phyloP scores from a whole-genome alignment of 2,888 invertebrate species.

The Halictus quadricinctus region DNA sequence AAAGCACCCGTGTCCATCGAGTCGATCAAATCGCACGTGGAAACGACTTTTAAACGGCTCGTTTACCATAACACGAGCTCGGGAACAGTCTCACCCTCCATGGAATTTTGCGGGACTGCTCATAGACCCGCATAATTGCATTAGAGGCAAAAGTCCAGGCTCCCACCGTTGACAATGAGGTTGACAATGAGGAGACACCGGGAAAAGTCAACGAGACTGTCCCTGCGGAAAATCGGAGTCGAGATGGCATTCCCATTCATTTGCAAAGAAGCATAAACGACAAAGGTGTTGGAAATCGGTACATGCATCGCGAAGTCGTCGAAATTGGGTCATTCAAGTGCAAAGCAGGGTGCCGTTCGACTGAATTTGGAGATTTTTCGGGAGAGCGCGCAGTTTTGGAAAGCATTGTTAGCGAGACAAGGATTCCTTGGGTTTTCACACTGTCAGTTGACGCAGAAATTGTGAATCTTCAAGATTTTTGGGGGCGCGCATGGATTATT shows the following conservation, averaged over 20 bases:
- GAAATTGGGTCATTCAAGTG: conserved; percentile 75
- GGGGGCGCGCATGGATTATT: too few species aligned
- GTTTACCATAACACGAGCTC: conserved; percentile 56
- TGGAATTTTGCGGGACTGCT: conserved; percentile 35
- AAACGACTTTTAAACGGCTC: conserved; percentile 61
- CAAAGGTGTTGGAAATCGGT: conserved; percentile 39
- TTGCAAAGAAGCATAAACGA: conserved; percentile 65
- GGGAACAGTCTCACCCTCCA: conserved; percentile 19
- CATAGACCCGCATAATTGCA: conserved; percentile 67
- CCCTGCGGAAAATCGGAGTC: conserved; percentile 63
- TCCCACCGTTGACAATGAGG: conserved; percentile 30
- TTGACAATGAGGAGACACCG: conserved; percentile 61
- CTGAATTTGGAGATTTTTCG: conserved; percentile 36
- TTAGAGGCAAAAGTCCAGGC: conserved; percentile 49
- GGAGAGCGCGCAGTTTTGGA: background rate
- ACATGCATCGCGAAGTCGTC: conserved; percentile 24
- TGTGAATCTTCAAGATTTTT: background rate
- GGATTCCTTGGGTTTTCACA: background rate
- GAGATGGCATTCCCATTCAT: conserved; percentile 66
- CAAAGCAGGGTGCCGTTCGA: conserved; percentile 64
- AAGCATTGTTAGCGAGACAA: background rate
- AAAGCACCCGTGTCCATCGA: conserved; percentile 12
- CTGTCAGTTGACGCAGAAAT: background rate
- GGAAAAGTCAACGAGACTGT: conserved; percentile 74
- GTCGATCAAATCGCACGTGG: conserved; percentile 24